These are phyloP conservation scores for Nothocercus nigrocapillus DNA, from an alignment of 2,113 vertebrate genomes.

Conservation along the genomic window DNA sequence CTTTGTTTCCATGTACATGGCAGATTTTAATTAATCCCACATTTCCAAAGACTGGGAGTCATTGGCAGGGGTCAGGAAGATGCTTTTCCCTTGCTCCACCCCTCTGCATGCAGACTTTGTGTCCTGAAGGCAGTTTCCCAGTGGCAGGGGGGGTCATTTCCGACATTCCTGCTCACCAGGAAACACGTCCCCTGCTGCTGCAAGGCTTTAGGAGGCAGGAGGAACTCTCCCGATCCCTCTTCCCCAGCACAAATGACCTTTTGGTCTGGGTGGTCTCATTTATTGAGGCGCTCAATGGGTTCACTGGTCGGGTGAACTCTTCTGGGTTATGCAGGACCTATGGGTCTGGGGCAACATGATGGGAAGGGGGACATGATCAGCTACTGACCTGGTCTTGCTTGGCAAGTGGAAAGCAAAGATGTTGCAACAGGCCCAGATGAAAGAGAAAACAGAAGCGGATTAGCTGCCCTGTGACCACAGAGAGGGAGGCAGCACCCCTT, in stretches of 20 bases:
- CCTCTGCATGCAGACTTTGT: background rate
- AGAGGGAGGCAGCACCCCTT: background rate
- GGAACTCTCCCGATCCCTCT: background rate
- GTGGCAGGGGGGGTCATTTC: background rate
- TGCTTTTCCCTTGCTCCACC: background rate
- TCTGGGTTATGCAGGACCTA: background rate
- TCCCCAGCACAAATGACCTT: background rate
- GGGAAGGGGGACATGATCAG: background rate
- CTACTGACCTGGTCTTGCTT: background rate
- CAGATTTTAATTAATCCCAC: background rate
- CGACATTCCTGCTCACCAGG: rapidly evolving
- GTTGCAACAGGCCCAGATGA: background rate
- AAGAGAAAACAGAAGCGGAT: background rate
- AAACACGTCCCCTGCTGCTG: background rate
- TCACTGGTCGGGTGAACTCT: background rate
- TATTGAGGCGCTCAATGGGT: rapidly evolving
- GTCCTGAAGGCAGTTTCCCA: background rate
- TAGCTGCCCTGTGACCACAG: rapidly evolving
- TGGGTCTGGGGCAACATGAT: background rate
- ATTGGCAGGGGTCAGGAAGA: background rate
- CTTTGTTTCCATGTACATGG: background rate
- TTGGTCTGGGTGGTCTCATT: background rate
- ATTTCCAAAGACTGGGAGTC: background rate
- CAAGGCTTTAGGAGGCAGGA: background rate
- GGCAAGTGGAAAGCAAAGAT: background rate